phyloP scores from a whole-genome alignment of 2,113 vertebrate species.

The Hymenochirus boettgeri region DNA sequence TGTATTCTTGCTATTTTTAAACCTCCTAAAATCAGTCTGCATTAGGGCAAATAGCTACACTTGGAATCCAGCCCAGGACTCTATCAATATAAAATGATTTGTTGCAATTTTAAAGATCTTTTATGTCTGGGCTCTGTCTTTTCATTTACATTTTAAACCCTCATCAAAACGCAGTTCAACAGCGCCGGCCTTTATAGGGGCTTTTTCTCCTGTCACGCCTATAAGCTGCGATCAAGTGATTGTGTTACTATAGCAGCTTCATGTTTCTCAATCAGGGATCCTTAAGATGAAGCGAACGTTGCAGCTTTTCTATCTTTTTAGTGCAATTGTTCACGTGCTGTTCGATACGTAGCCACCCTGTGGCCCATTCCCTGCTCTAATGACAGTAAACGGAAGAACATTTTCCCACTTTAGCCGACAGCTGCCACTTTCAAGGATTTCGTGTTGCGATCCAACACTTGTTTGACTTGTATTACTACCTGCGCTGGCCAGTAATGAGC shows the following conservation, averaged over 20 bases:
- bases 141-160: slow-evolving; percentile 56
- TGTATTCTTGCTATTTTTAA: slow-evolving; percentile 58
- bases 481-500: too few relatives aligned
- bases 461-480: too few relatives aligned
- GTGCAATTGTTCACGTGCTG: slow-evolving; percentile 3
- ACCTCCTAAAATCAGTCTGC: slow-evolving; percentile 59
- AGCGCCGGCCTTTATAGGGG: slow-evolving; percentile 21
- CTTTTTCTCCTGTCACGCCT: slow-evolving; percentile 24
- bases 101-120: slow-evolving; percentile 57
- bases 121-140: slow-evolving; percentile 52
- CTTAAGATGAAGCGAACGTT: slow-evolving; percentile 19
- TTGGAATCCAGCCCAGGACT: slow-evolving; percentile 60
- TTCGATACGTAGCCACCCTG: slow-evolving; percentile 2
- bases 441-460: too few relatives aligned
- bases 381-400: slow-evolving; percentile 5
- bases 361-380: background rate
- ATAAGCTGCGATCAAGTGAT: slow-evolving; percentile 23
- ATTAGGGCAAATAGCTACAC: slow-evolving; percentile 58
- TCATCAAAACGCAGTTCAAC: slow-evolving; percentile 49
- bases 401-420: background rate
- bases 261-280: background rate
- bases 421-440: too few relatives aligned
- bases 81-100: slow-evolving; percentile 65
- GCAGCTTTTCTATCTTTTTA: too few relatives aligned
- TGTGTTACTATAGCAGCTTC: slow-evolving; percentile 1